Evolutionary conservation across 2,797 vertebrate species (phyloP).

Genomic region (Distichodus sexfasciatus): DNA sequence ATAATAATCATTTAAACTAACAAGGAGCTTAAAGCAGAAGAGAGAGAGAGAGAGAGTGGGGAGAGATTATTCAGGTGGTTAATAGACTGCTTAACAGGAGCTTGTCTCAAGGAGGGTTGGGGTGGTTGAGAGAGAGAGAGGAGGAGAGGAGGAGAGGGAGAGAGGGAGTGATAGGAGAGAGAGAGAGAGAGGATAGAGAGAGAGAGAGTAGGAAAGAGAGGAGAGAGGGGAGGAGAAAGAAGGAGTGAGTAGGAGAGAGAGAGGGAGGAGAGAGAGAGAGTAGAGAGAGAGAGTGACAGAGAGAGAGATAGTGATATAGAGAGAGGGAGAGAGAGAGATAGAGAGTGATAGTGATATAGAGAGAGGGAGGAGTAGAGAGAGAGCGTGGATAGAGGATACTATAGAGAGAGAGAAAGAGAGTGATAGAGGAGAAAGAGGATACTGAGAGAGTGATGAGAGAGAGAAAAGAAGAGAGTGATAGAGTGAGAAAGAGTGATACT

Average conservation of each 20-base stretch:
- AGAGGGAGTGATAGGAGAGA: too few species aligned
- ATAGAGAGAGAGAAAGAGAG: conserved; percentile 8
- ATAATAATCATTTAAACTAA: not conserved
- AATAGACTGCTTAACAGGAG: too few species aligned
- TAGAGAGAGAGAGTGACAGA: not conserved
- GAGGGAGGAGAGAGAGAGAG: conserved; percentile 3
- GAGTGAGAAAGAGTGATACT: not conserved
- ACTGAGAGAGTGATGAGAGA: conserved; percentile 5
- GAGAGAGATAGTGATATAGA: not conserved
- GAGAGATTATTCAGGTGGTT: too few species aligned
- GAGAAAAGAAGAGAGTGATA: not conserved
- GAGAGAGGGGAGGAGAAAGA: not conserved
- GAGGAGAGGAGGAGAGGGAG: too few species aligned
- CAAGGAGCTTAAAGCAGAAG: too few species aligned
- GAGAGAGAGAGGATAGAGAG: too few species aligned
- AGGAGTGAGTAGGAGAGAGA: not conserved
- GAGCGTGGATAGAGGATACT: too few species aligned
- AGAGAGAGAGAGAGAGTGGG: not conserved
- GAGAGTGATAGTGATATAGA: too few species aligned
- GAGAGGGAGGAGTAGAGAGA: not conserved
- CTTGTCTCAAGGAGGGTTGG: too few species aligned
- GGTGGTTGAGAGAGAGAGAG: too few species aligned
- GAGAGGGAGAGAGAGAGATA: not conserved
- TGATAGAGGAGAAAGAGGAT: not conserved
- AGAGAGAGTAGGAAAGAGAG: not conserved